Percentiles rank a stretch among this genome's conserved stretches.
Conservation (phyloP, 1,140 invertebrate genomes). For the Heliconius himera region DNA sequence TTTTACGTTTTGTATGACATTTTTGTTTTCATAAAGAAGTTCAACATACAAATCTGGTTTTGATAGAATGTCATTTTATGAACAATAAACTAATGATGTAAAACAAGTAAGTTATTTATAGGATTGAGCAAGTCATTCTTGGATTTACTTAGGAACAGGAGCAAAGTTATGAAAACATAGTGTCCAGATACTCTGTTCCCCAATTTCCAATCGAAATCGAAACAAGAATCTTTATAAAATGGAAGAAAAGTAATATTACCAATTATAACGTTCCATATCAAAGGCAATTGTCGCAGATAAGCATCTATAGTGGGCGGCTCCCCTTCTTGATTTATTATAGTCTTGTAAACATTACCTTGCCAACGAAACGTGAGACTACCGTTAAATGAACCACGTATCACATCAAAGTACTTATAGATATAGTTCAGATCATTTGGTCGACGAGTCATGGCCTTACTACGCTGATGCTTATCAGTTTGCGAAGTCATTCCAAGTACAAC, state of each 20-base stretch:
- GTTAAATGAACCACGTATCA: slow-evolving; percentile 20
- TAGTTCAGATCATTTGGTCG: slow-evolving; percentile 20
- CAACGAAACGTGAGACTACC: slow-evolving; percentile 24
- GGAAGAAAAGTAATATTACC: not conserved
- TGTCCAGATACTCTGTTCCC: too few species aligned
- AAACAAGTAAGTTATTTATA: too few species aligned
- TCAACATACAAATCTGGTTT: too few species aligned
- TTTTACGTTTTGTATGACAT: too few species aligned
- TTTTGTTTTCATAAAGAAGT: too few species aligned
- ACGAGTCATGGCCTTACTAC: slow-evolving; percentile 26
- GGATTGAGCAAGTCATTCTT: too few species aligned
- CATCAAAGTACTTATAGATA: not conserved
- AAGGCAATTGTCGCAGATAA: not conserved
- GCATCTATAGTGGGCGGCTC: slow-evolving; percentile 3
- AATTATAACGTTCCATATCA: not conserved
- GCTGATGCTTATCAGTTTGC: slow-evolving; percentile 34
- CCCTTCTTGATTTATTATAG: slow-evolving; percentile 26
- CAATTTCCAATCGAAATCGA: too few species aligned
- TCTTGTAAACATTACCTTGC: slow-evolving; percentile 30
- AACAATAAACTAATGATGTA: too few species aligned
- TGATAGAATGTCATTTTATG: too few species aligned
- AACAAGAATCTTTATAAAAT: not conserved
- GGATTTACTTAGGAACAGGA: too few species aligned
- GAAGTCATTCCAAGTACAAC: slow-evolving; percentile 32
- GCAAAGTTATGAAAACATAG: too few species aligned